Conservation (phyloP, 2,113 vertebrate genomes). For the Lontra canadensis region DNA sequence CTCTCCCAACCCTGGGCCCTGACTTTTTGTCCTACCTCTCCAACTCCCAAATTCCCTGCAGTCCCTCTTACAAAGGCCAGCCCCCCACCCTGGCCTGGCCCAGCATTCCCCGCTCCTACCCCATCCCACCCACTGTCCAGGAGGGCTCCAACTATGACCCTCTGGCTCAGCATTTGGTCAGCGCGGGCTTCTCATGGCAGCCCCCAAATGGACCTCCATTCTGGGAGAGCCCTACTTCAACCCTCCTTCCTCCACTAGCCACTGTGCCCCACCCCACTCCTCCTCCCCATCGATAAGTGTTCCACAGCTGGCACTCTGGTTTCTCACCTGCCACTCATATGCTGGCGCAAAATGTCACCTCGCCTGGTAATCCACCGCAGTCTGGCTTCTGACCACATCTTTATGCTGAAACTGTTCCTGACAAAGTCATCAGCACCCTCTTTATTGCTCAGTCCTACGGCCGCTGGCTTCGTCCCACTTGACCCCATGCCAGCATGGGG, state of each 20-base stretch:
- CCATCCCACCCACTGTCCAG: not conserved
- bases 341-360: slow-evolving; percentile 63
- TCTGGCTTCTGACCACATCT: slow-evolving; percentile 52
- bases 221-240: not conserved
- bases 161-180: not conserved
- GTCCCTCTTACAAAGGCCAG: not conserved
- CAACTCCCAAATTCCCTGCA: not conserved
- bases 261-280: not conserved
- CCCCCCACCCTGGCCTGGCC: not conserved
- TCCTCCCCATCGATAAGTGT: not conserved
- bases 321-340: slow-evolving; percentile 69
- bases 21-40: not conserved
- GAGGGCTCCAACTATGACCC: not conserved
- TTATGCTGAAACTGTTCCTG: slow-evolving; percentile 26
- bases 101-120: too few relatives aligned
- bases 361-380: slow-evolving; percentile 29
- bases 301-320: not conserved
- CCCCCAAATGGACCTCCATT: not conserved
- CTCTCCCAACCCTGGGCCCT: not conserved
- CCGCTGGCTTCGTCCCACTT: not conserved
- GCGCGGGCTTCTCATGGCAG: not conserved
- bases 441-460: not conserved
- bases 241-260: not conserved
- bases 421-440: slow-evolving; percentile 35
- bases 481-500: not conserved